Base-by-base conservation (phyloP, 2,797 vertebrate species). In the Iguana delicatissima region DNA sequence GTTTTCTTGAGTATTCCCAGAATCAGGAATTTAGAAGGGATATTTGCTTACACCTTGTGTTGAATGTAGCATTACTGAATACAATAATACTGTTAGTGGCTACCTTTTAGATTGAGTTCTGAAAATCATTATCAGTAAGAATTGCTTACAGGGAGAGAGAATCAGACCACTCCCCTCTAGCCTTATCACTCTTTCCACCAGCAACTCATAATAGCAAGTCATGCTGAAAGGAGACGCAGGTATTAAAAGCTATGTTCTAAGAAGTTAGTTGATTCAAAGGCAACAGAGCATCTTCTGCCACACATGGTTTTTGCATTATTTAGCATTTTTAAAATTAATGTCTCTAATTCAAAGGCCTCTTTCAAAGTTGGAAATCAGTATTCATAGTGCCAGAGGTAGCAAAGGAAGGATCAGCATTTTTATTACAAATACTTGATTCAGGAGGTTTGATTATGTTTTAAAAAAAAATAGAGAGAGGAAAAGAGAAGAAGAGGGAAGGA, bases 401-500 rank as follows among this genome's bases (percentile, higher is more conserved):
- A 73, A 4, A 6, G 9, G 10, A 81, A 52, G 57, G 35, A 29
- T 88, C 90, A 92, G 80, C 80, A 83, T 93, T 92, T 90, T 16
- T 57, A 82, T 84, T 93, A 50, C 73, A 72, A 86, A 81, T 22
- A 0, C 20, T 64, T 92, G 50, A 81, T 69, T 64, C 46, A 24
- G 52, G 64, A 89, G 59, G 32, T 67, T 3, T 38, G 32, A 50
- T 88, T 14, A 12, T 42, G 18, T 52, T 20, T 3, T 85, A 26
- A 38, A 22, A 24, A 86, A 38, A 86, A 73, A 69, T 4, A 50
- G 72, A 72, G 26, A 46, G 35, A 22, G 18, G 38, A 74, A 86
- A 74, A 86, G 69, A 74, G 14, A 57, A n/a, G n/a, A n/a, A 26
- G 42, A 42, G 59, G 67, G 10, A 4, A 29, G 13, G 29, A 32